phyloP scores from a whole-genome alignment of 2,797 vertebrate genomes.

The Botia kubotai region DNA sequence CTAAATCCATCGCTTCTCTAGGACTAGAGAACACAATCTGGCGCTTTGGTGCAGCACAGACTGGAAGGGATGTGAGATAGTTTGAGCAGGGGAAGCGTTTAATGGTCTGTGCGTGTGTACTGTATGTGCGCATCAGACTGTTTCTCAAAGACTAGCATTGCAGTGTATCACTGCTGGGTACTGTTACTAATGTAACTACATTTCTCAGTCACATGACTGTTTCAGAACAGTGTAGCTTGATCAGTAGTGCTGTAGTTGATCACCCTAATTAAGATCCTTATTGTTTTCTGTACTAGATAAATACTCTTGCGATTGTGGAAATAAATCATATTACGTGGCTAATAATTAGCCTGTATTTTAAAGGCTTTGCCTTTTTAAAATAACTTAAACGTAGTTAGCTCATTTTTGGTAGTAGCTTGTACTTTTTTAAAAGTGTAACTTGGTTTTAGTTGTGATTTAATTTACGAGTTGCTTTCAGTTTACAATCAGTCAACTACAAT shows the following conservation, averaged over 20 bases:
- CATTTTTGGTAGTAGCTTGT: too few relatives aligned
- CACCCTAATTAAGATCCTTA: not conserved
- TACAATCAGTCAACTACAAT: too few relatives aligned
- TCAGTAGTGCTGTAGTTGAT: not conserved
- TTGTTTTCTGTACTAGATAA: not conserved
- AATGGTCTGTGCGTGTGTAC: conserved; percentile 28
- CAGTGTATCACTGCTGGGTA: not conserved
- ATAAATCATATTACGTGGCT: too few relatives aligned
- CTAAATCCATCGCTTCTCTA: conserved; percentile 51
- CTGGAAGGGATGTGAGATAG: conserved; percentile 13
- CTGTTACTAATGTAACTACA: not conserved
- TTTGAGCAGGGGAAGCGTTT: conserved; percentile 26
- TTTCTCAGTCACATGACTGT: not conserved
- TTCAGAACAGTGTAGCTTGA: conserved; percentile 1
- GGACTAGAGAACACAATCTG: conserved; percentile 53
- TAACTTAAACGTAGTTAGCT: too few relatives aligned
- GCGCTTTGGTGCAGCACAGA: conserved; percentile 38
- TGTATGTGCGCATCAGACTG: conserved; percentile 35
- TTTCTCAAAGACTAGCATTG: conserved; percentile 12
- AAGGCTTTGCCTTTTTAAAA: too few relatives aligned
- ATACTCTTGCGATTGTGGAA: not conserved
- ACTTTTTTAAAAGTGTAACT: not conserved
- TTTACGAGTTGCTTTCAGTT: too few relatives aligned
- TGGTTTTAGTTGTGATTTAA: too few relatives aligned
- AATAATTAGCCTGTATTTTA: too few relatives aligned